Evolutionary conservation across 2,888 invertebrate species (phyloP).

Genomic region (Anthrax anthrax): DNA sequence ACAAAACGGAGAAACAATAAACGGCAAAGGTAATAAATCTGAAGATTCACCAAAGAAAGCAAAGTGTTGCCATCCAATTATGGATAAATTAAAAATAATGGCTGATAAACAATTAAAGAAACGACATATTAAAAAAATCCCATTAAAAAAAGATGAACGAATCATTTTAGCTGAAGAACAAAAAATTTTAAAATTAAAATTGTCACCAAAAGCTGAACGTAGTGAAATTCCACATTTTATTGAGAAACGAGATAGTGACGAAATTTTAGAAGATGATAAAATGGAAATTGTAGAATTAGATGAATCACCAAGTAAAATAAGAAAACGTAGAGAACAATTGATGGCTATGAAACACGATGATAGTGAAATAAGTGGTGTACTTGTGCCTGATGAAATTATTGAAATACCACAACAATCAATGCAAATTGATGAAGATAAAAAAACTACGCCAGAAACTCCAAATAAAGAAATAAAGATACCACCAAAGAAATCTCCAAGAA

Average conservation of each 20-base stretch:
- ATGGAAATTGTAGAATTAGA: conserved; percentile 33
- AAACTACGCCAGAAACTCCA: conserved; percentile 35
- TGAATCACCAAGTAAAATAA: conserved; percentile 32
- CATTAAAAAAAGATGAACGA: conserved; percentile 35
- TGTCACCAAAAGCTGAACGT: conserved; percentile 46
- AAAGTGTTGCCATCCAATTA: conserved; percentile 43
- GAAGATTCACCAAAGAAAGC: conserved; percentile 37
- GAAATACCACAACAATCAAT: conserved; percentile 19
- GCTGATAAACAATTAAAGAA: conserved; percentile 48
- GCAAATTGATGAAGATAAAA: not conserved
- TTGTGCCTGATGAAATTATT: conserved; percentile 32
- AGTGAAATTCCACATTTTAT: conserved; percentile 34
- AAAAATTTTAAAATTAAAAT: conserved; percentile 44
- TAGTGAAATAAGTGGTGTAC: conserved; percentile 16
- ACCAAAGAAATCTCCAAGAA: conserved; percentile 32
- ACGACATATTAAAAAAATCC: conserved; percentile 26
- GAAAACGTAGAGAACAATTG: conserved; percentile 15
- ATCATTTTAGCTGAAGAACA: conserved; percentile 36
- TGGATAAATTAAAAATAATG: conserved; percentile 48
- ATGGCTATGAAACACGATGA: not conserved
- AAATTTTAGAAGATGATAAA: conserved; percentile 28
- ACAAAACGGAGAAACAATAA: not conserved
- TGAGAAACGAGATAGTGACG: conserved; percentile 35
- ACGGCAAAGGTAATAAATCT: not conserved
- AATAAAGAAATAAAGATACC: conserved; percentile 16